phyloP scores from a whole-genome alignment of 1,140 invertebrate genomes.

The Sycophaga agraensis region DNA sequence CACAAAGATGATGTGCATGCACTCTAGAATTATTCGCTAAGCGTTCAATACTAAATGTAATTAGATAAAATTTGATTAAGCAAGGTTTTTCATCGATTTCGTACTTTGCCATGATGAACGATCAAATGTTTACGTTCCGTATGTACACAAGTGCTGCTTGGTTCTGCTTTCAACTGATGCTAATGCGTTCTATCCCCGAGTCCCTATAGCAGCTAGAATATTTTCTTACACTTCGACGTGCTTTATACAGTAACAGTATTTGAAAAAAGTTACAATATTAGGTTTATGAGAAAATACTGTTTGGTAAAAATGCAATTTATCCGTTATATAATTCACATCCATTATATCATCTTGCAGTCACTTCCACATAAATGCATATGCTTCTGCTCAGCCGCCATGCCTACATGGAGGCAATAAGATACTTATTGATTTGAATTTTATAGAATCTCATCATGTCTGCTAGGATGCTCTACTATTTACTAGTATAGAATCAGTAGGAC shows the following conservation, averaged over 20 bases:
- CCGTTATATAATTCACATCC: constrained; percentile 12
- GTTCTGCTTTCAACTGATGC: too few species aligned
- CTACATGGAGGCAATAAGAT: too few species aligned
- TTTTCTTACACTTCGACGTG: too few species aligned
- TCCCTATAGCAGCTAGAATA: too few species aligned
- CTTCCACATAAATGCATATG: too few species aligned
- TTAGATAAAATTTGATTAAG: constrained; percentile 42
- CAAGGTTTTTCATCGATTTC: constrained; percentile 36
- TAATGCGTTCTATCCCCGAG: too few species aligned
- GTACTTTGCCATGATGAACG: constrained; percentile 54
- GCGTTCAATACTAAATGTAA: constrained; percentile 36
- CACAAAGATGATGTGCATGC: constrained; percentile 19
- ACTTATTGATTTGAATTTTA: too few species aligned
- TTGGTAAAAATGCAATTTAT: background rate
- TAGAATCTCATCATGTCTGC: too few species aligned
- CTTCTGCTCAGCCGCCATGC: constrained; percentile 13
- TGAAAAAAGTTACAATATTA: too few species aligned
- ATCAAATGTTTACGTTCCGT: background rate
- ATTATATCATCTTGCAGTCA: background rate
- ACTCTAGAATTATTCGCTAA: constrained; percentile 7
- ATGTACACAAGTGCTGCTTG: constrained; percentile 3
- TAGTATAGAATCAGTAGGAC: too few species aligned
- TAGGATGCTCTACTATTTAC: too few species aligned
- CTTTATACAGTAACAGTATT: too few species aligned
- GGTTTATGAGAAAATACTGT: background rate